Evolutionary conservation across 2,797 vertebrate species (phyloP), one percentile per base, ranked within the genome.

Genomic region (Champsocephalus esox): DNA sequence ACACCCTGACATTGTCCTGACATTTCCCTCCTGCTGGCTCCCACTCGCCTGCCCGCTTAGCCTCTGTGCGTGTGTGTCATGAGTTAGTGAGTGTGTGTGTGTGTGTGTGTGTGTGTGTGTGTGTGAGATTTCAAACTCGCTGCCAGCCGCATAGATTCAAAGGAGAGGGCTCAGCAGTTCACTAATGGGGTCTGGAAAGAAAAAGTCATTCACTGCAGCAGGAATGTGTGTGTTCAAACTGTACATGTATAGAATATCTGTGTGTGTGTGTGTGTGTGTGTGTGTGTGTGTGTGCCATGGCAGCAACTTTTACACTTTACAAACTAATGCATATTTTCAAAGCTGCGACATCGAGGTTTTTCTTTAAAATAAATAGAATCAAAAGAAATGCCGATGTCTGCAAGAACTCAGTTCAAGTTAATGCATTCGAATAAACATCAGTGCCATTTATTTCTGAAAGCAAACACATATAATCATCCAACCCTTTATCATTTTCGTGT

Each of bases 1-100:
- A 88, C 87, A 84, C 82, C 67, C 86, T 77, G 81, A 88, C 90
- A 87, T 77, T 80, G 82, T 72, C 74, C 82, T 92, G 90, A 92
- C 90, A 92, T 93, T 93, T 92, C 79, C 81, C 74, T 86, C 76
- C 85, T 73, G 86, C 82, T 81, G 82, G 75, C 61, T 80, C 66
- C 65, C 11, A 34, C 75, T 54, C 11, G 44, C 69, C 80, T 74
- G 73, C 60, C 72, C 54, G 63, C 62, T 77, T 77, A 79, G 74
- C 64, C 12, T 70, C 7, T 67, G 10, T 46, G 16, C 58, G 56
- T 19, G 64, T 24, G 19, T 24, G 19, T 45, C 57, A 58, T 64
- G 45, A 16, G 17, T 61, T 49, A 50, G 43, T 32, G 24, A 44
- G 58, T 63, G 17, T 54, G 75, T 67, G 16, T 24, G 16, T 24